Conservation (phyloP, 1,140 invertebrate species). For the Drosophila melanogaster region Release_6_plus_ISO1_MT NT_033779.5:6267501-6268000, state of each 20-base stretch:
- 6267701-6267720: slow-evolving; percentile 79
- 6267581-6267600: slow-evolving; percentile 51
- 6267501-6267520: slow-evolving; percentile 75
- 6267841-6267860: slow-evolving; percentile 71
- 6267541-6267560: slow-evolving; percentile 64
- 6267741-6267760: not conserved
- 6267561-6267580: not conserved
- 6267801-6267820: slow-evolving; percentile 42
- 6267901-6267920: slow-evolving; percentile 60
- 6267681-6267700: slow-evolving; percentile 82
- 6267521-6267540: slow-evolving; percentile 77
- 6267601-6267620: slow-evolving; percentile 68
- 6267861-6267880: slow-evolving; percentile 49
- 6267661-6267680: slow-evolving; percentile 83
- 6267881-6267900: slow-evolving; percentile 78
- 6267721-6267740: slow-evolving; percentile 27
- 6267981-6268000: slow-evolving; percentile 62
- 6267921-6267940: slow-evolving; percentile 57
- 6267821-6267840: slow-evolving; percentile 65
- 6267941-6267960: not conserved
- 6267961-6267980: slow-evolving; percentile 4
- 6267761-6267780: slow-evolving; percentile 62
- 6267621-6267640: slow-evolving; percentile 72
- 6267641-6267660: slow-evolving; percentile 70
- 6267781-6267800: slow-evolving; percentile 82